phyloP scores from a whole-genome alignment of 2,888 invertebrate genomes.

The Drosophila paucipuncta region DNA sequence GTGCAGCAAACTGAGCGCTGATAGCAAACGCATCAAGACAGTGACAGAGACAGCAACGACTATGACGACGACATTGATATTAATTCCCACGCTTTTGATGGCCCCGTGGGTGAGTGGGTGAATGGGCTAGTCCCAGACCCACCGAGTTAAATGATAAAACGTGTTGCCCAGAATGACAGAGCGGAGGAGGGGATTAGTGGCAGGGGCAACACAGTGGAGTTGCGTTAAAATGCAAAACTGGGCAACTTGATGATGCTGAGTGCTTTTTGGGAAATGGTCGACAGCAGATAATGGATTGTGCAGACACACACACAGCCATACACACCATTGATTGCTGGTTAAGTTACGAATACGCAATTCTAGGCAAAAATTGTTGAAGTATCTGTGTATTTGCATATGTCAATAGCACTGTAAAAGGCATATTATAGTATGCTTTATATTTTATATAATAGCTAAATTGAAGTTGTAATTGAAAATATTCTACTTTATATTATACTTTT shows the following conservation, averaged over 20 bases:
- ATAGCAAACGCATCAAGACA: slow-evolving; percentile 61
- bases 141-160: slow-evolving; percentile 71
- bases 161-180: slow-evolving; percentile 54
- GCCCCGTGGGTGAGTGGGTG: slow-evolving; percentile 30
- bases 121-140: slow-evolving; percentile 30
- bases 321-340: background rate
- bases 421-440: background rate
- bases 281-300: slow-evolving; percentile 56
- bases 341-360: slow-evolving; percentile 12
- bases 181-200: slow-evolving; percentile 1
- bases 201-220: slow-evolving; percentile 19
- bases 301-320: background rate
- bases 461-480: background rate
- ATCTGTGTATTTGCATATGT: slow-evolving; percentile 8
- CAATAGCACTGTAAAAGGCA: background rate
- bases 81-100: slow-evolving; percentile 75
- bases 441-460: background rate
- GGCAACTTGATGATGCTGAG: slow-evolving; percentile 59
- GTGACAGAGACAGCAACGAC: slow-evolving; percentile 36
- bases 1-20: slow-evolving; percentile 62
- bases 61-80: slow-evolving; percentile 71
- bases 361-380: slow-evolving; percentile 22
- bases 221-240: slow-evolving; percentile 59
- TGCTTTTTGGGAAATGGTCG: slow-evolving; percentile 56
- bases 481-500: background rate